A percentile compares a stretch with the other conserved stretches of the same genome.
Conservation (phyloP, 2,113 vertebrate species). For the Neopipo cinnamomea region DNA sequence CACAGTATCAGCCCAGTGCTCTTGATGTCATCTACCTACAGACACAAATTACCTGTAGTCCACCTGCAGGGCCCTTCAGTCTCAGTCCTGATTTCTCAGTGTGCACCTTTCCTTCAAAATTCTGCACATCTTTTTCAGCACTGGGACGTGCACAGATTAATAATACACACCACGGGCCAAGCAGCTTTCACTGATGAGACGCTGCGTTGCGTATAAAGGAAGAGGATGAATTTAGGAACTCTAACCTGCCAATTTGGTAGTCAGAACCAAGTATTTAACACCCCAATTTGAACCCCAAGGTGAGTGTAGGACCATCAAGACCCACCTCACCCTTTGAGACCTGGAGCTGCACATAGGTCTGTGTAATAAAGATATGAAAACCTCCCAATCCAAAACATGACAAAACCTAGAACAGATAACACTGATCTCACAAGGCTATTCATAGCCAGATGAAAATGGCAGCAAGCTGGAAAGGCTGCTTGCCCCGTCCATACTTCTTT, state of each 20-base stretch:
- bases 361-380: conserved; percentile 12
- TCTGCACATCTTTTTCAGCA: background rate
- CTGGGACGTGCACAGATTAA: background rate
- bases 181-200: background rate
- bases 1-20: background rate
- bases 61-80: background rate
- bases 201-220: background rate
- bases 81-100: background rate
- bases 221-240: background rate
- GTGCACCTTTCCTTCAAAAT: background rate
- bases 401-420: background rate
- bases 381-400: background rate
- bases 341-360: background rate
- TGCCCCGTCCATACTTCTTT: background rate
- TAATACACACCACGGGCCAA: accelerated
- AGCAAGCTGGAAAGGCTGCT: background rate
- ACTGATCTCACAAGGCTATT: background rate
- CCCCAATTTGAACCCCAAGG: background rate
- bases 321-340: background rate
- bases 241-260: background rate
- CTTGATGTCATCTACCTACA: background rate
- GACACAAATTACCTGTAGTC: background rate
- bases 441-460: background rate
- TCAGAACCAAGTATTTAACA: background rate
- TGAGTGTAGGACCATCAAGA: background rate